These are phyloP conservation scores for Sturnira hondurensis DNA, from an alignment of 2,113 vertebrate genomes.

Conservation along the genomic window DNA sequence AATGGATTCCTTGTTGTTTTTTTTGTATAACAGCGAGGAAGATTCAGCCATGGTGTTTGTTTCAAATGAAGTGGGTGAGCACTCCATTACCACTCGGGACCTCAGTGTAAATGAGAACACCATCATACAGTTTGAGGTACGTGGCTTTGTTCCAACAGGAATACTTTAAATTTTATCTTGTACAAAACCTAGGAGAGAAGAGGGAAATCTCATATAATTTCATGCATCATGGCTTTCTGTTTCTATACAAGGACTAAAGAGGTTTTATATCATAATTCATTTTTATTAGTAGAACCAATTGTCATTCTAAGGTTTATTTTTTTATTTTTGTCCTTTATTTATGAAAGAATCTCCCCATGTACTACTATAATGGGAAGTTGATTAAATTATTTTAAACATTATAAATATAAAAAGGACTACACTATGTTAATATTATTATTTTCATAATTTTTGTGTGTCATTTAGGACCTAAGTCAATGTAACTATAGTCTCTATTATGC, in stretches of 20 bases:
- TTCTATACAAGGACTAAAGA: conserved; percentile 35
- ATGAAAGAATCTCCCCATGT: not conserved
- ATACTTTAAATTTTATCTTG: not conserved
- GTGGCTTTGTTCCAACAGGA: conserved; percentile 47
- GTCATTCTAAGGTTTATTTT: not conserved
- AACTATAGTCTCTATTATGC: not conserved
- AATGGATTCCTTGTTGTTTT: not conserved
- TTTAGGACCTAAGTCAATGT: not conserved
- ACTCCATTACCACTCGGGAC: conserved; percentile 96
- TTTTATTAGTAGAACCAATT: conserved; percentile 10
- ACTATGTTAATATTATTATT: not conserved
- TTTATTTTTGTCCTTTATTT: conserved; percentile 37
- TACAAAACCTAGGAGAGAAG: not conserved
- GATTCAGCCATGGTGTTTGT: conserved; percentile 98
- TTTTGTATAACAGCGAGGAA: conserved; percentile 87
- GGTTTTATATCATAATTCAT: not conserved
- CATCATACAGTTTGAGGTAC: conserved; percentile 98
- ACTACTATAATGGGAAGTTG: not conserved
- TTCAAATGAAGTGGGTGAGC: conserved; percentile 95
- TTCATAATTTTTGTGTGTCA: not conserved
- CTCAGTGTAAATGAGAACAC: conserved; percentile 96
- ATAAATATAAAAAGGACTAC: not conserved
- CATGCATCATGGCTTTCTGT: not conserved
- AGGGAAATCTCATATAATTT: conserved; percentile 19
- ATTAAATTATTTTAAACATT: conserved; percentile 8